phyloP scores from a whole-genome alignment of 2,797 vertebrate genomes.

The Gorsachius magnificus region DNA sequence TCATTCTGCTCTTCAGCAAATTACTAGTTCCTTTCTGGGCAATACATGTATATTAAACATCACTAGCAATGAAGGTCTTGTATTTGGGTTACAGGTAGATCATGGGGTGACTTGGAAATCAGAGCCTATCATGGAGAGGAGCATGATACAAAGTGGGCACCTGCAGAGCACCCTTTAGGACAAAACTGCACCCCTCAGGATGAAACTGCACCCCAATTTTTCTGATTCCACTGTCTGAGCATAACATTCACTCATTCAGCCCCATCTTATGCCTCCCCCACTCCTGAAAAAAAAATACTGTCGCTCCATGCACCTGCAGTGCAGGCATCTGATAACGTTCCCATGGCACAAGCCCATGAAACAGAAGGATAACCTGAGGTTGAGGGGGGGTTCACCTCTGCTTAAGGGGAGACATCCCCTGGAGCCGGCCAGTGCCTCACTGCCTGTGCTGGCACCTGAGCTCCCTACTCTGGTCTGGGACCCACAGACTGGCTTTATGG shows the following conservation, averaged over 20 bases:
- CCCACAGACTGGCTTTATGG: fast-evolving
- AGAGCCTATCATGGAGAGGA: background rate
- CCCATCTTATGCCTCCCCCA: background rate
- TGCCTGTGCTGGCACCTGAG: background rate
- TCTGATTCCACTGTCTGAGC: background rate
- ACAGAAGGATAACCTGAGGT: background rate
- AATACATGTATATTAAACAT: background rate
- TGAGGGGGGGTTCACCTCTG: background rate
- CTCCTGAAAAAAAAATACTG: background rate
- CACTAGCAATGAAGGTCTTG: background rate
- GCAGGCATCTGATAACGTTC: background rate
- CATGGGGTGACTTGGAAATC: background rate
- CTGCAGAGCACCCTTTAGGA: background rate
- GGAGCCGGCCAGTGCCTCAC: background rate
- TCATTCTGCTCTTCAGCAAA: background rate
- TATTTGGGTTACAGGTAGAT: background rate
- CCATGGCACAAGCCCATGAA: background rate
- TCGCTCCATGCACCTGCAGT: background rate
- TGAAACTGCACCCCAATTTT: background rate
- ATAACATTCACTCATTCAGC: background rate
- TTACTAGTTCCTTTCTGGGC: background rate
- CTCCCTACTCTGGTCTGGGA: background rate
- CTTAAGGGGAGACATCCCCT: background rate
- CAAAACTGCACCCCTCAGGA: background rate
- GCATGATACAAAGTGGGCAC: background rate